Conservation (phyloP, 1,140 invertebrate genomes). For the Microplitis demolitor region DNA sequence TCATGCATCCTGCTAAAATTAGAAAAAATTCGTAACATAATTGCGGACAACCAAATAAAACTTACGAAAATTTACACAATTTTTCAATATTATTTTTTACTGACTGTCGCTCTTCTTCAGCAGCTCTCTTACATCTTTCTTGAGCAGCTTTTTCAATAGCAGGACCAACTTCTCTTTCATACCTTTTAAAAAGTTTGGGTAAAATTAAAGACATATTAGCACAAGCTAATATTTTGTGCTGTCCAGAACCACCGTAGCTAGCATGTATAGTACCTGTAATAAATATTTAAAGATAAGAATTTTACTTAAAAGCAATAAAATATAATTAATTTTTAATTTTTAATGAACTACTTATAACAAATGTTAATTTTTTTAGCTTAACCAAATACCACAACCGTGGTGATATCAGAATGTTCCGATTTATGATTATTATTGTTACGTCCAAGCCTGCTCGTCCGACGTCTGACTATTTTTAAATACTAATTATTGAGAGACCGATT, state of each 20-base stretch:
- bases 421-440: background rate
- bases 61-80: constrained; percentile 2
- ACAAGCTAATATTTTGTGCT: too few species aligned
- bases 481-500: too few species aligned
- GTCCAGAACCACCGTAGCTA: too few species aligned
- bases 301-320: too few species aligned
- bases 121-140: constrained; percentile 15
- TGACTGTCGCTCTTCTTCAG: constrained; percentile 7
- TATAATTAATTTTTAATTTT: too few species aligned
- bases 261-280: too few species aligned
- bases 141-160: constrained; percentile 11
- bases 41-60: too few species aligned
- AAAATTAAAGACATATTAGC: constrained; percentile 17
- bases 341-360: too few species aligned
- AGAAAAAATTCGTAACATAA: too few species aligned
- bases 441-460: too few species aligned
- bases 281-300: too few species aligned
- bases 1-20: constrained; percentile 9
- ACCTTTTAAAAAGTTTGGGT: constrained; percentile 22
- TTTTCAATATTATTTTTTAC: constrained; percentile 13
- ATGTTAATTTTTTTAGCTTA: constrained; percentile 8
- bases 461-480: too few species aligned
- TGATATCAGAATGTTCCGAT: constrained; percentile 12
- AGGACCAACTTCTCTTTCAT: constrained; percentile 29
- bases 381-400: constrained; percentile 16